A percentile compares a stretch with the other conserved stretches of the same genome.
Conservation (phyloP, 2,797 vertebrate genomes). For the Nyctibius grandis region DNA sequence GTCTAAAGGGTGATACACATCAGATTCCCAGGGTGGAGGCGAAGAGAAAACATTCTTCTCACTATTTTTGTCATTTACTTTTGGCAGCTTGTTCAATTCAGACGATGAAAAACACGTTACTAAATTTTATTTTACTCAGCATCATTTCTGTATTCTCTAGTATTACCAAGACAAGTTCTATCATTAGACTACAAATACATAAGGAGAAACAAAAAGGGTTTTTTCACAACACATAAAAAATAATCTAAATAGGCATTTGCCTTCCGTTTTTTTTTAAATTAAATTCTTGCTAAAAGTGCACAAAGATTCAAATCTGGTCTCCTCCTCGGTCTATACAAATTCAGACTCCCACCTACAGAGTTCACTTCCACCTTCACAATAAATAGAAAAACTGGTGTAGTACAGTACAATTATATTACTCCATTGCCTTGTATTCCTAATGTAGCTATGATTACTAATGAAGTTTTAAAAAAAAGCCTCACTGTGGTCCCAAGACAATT, state of each 20-base stretch:
- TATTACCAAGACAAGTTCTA: background rate
- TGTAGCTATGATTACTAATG: conserved; percentile 59
- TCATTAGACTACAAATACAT: background rate
- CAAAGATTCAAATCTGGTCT: background rate
- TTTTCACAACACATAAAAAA: background rate
- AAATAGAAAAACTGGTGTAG: background rate
- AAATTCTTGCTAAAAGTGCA: background rate
- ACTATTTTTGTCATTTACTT: background rate
- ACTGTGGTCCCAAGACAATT: conserved; percentile 42
- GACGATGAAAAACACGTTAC: background rate
- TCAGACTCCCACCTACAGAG: background rate
- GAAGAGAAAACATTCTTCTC: background rate
- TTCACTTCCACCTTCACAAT: background rate
- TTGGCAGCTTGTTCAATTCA: background rate
- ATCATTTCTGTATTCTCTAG: background rate
- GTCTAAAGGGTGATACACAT: background rate
- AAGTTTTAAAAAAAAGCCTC: background rate
- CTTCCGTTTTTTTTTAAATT: background rate
- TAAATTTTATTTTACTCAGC: background rate
- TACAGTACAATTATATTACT: background rate
- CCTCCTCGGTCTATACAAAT: background rate
- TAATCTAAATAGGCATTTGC: background rate
- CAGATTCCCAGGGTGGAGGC: background rate
- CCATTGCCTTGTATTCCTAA: conserved; percentile 3
- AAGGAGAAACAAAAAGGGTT: background rate